Evolutionary conservation across 2,888 invertebrate species (phyloP), one percentile per base, ranked within the genome.

Genomic region (Creontiades dilutus): DNA sequence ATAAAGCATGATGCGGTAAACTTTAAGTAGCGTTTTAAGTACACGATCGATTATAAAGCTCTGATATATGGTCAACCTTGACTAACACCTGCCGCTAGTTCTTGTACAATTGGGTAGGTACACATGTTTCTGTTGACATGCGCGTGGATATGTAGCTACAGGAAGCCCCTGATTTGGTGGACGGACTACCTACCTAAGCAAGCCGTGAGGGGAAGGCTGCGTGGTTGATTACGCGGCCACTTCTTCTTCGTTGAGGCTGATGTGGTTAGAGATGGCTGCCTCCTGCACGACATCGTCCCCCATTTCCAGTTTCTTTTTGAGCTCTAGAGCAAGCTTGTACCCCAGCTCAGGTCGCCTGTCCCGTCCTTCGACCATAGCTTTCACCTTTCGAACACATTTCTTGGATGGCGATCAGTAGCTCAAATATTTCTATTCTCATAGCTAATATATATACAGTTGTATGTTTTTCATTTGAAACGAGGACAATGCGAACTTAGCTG

Each of bases 331-430:
- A 23, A 98, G 94, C 93, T 97, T 97, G 93, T 97, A 97, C 28
- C 98, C 98, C 3, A 98, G 94, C 92, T 98, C 97, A 0, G 97
- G 97, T 90, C 97, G 95, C 19, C 98, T 94, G 93, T 98, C 98
- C 90, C 96, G 95, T 0, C 97, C 98, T 92, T 96, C 96, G 4
- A 98, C 97, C 97, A 98, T 97, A 0, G 96, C 95, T 92, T 96
- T 95, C 0, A 98, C 97, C 96, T 97, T 68, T 27, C 0, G n/a
- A 7, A 68, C 23, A 68, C 68, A 68, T 7, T 12, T 52, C 16
- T 3, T 52, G 52, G 3, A 52, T 52, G 3, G 16, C 48, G 13
- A 11, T 52, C 11, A 52, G 37, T 37, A 37, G 37, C 7, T 37
- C 37, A 37, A 37, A 37, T 37, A 37, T 37, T 37, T 37, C 37